These are phyloP conservation scores for Gallinago media DNA, from an alignment of 2,113 vertebrate genomes.

Conservation along the genomic window DNA sequence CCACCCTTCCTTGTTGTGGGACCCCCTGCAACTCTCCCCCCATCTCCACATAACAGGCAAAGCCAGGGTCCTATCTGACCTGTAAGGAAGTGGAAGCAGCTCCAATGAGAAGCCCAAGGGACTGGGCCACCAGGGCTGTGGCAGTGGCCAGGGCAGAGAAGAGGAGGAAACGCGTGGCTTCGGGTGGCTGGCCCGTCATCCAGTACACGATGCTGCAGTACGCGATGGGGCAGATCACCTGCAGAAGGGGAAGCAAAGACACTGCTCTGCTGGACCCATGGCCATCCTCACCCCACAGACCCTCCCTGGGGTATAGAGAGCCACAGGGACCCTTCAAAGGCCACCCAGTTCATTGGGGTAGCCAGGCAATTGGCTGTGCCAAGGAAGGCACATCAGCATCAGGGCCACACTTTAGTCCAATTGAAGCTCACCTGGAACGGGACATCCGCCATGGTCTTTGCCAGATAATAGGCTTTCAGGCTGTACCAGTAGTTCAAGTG, in stretches of 20 bases:
- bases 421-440: conserved; percentile 89
- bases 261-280: fast-evolving
- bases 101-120: conserved; percentile 93
- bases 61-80: conserved; percentile 62
- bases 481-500: conserved; percentile 99
- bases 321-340: background rate
- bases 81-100: conserved; percentile 95
- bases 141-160: conserved; percentile 93
- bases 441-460: conserved; percentile 96
- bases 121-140: conserved; percentile 95
- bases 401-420: fast-evolving
- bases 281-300: background rate
- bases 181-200: conserved; percentile 98
- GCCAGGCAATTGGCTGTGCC: background rate
- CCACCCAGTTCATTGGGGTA: fast-evolving
- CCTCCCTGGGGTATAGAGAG: background rate
- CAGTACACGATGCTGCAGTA: conserved; percentile 99
- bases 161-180: conserved; percentile 90
- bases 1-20: fast-evolving
- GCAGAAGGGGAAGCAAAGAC: background rate
- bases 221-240: conserved; percentile 93
- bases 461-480: conserved; percentile 96
- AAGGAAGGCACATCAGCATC: fast-evolving
- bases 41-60: fast-evolving
- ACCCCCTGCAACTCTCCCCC: background rate